Base-by-base conservation (phyloP, 2,888 invertebrate genomes). In the Tetragonisca angustula region DNA sequence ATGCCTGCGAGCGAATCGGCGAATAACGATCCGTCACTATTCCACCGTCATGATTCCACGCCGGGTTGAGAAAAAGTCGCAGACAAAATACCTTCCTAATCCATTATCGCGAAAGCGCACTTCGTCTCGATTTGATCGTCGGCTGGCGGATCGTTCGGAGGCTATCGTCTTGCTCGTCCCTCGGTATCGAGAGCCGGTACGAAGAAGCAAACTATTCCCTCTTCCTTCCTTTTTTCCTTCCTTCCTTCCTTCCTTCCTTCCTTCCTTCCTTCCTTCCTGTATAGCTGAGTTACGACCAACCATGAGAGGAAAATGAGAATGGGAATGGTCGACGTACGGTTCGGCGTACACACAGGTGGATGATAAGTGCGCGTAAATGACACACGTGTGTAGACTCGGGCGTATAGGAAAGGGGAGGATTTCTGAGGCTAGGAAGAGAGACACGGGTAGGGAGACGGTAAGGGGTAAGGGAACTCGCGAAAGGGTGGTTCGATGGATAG, bases 321-420 rank as follows among this genome's bases (percentile, higher is more conserved):
- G 87, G 70, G 83, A 89, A 89, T 88, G 83, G 89, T 88, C 86
- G 88, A 84, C 79, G 78, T 62, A 79, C 76, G 65, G 56, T 64
- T 65, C 69, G 50, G 79, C 56, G 61, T 76, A 76, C 56, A 83
- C 84, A 83, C 84, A 88, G 87, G 88, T 88, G 79, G 82, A 87
- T 88, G 85, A 87, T 89, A 89, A 88, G 82, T 83, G 79, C 88
- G 65, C 81, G 88, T 83, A 81, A 83, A 81, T 76, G 84, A 76
- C 84, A 84, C 88, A 82, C 85, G 86, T 82, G 87, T 65, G 72
- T 50, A 62, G 32, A 59, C 24, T 52, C 4, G 11, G 75, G 24
- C 50, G 52, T 43, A 43, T 43, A 24, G 36, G 24, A 75, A 76
- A 74, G 76, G 76, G 83, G 77, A 62, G 80, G 81, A 69, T 68